phyloP scores from a whole-genome alignment of 1,140 invertebrate genomes.

The Physella acuta region DNA sequence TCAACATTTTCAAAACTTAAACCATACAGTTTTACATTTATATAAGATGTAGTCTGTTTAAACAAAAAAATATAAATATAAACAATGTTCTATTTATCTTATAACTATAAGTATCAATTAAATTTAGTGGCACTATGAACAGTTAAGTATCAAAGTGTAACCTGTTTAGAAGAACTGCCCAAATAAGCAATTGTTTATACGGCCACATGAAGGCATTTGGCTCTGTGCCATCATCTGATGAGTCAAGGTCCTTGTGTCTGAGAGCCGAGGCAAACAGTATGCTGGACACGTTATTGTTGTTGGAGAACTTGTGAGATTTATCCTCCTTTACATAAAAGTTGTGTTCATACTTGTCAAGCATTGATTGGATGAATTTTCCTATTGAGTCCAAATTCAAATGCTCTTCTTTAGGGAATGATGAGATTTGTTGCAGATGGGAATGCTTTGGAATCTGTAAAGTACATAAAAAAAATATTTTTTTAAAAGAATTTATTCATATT shows the following conservation, averaged over 20 bases:
- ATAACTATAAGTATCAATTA: no score
- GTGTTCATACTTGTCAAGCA: slow-evolving; percentile 45
- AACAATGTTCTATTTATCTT: no score
- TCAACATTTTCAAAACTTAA: no score
- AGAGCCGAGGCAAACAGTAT: background rate
- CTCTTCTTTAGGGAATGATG: slow-evolving; percentile 16
- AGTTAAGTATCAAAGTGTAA: no score
- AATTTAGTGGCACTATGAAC: no score
- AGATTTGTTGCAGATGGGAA: slow-evolving; percentile 29
- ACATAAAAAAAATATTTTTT: slow-evolving; percentile 3
- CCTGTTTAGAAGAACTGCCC: slow-evolving; percentile 50
- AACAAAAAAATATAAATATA: no score
- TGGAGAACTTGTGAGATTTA: background rate
- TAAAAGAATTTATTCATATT: background rate
- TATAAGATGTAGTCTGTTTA: no score
- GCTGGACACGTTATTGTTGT: background rate
- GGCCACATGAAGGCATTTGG: slow-evolving; percentile 42
- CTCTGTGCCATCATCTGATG: slow-evolving; percentile 20
- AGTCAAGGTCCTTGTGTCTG: slow-evolving; percentile 1
- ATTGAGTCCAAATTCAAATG: slow-evolving; percentile 33
- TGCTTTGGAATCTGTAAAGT: slow-evolving; percentile 33
- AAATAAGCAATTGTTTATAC: slow-evolving; percentile 51
- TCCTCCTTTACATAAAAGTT: background rate
- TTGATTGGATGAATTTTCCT: slow-evolving; percentile 34
- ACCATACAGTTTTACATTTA: no score